Conservation (phyloP, 2,113 vertebrate species). For the Carettochelys insculpta region DNA sequence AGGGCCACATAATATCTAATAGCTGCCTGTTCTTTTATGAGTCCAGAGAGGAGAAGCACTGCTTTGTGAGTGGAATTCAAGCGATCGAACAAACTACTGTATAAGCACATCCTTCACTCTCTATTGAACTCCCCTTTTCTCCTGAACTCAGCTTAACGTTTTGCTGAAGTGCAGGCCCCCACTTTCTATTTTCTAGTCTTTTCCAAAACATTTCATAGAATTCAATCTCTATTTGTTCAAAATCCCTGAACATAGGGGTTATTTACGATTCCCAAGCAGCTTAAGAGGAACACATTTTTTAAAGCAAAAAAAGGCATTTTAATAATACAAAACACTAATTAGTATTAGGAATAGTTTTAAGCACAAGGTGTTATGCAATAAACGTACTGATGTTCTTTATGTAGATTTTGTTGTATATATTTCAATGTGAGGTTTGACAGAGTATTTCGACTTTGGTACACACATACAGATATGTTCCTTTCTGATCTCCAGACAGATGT, state of each 20-base stretch:
- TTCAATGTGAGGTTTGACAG: not conserved
- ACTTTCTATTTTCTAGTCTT: not conserved
- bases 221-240: conserved; percentile 18
- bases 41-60: not conserved
- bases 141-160: not conserved
- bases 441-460: not conserved
- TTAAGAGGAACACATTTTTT: not conserved
- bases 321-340: not conserved
- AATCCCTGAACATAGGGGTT: not conserved
- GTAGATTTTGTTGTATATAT: not conserved
- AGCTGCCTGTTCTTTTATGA: not conserved
- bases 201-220: not conserved
- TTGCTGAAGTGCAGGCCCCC: not conserved
- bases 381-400: not conserved
- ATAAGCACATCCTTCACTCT: not conserved
- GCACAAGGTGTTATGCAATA: not conserved
- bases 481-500: not conserved
- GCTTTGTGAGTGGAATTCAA: not conserved
- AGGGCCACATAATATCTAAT: not conserved
- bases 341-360: not conserved
- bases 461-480: not conserved
- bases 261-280: not conserved
- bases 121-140: not conserved
- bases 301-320: too few species aligned
- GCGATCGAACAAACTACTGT: not conserved